Conservation (phyloP, 2,797 vertebrate species). For the Botia kubotai region DNA sequence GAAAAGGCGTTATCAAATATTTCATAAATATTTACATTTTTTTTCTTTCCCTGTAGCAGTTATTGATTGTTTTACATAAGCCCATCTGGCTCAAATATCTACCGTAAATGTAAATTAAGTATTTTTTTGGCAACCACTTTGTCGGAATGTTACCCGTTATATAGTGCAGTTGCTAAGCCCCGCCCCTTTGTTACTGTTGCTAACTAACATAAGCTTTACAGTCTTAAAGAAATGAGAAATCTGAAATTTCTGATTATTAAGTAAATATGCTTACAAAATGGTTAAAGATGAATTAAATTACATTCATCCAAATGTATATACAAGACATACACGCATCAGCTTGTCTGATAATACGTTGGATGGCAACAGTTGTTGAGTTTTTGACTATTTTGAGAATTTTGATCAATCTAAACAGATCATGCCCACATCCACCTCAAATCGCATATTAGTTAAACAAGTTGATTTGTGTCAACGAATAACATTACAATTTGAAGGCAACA, state of each 20-base stretch:
- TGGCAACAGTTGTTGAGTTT: too few species aligned
- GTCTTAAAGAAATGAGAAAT: too few species aligned
- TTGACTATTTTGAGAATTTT: neutral
- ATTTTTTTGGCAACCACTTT: neutral
- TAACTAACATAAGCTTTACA: too few species aligned
- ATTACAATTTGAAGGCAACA: neutral
- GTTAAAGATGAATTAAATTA: too few species aligned
- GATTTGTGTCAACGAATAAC: neutral
- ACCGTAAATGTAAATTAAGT: neutral
- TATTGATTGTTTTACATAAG: neutral
- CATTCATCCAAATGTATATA: too few species aligned
- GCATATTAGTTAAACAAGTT: neutral
- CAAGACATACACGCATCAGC: too few species aligned
- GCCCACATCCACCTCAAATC: neutral
- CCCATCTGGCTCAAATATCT: neutral
- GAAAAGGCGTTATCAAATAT: neutral
- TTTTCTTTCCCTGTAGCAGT: slow-evolving; percentile 2
- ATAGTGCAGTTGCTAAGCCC: neutral
- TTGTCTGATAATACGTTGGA: too few species aligned
- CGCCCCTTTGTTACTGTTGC: too few species aligned
- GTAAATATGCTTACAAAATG: too few species aligned
- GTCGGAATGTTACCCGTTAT: neutral
- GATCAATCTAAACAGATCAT: neutral
- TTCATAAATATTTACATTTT: neutral
- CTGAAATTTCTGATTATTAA: too few species aligned